These are phyloP conservation scores for Vannuccia rotundouncinata DNA, from an alignment of 2,888 invertebrate genomes.

Conservation along the genomic window DNA sequence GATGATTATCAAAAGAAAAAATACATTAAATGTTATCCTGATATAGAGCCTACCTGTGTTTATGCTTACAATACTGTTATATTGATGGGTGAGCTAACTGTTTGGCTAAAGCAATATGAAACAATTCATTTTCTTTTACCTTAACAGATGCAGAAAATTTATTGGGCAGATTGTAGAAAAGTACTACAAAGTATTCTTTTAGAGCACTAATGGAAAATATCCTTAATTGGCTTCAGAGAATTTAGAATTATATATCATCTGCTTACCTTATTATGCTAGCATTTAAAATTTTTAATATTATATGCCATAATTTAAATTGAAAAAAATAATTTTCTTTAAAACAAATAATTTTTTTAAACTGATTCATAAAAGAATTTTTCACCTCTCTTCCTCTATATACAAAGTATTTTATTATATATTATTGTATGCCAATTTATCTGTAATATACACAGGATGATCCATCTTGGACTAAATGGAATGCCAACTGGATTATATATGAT, in stretches of 20 bases:
- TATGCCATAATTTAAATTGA: too few species aligned
- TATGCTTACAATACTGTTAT: neutral
- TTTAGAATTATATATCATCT: too few species aligned
- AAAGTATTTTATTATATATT: too few species aligned
- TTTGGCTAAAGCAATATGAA: neutral
- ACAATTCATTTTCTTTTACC: neutral
- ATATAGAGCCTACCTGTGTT: neutral
- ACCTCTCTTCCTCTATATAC: too few species aligned
- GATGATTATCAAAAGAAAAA: neutral
- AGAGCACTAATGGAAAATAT: neutral
- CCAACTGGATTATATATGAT: neutral
- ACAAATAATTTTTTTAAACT: too few species aligned
- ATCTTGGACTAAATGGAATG: too few species aligned
- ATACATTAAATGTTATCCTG: neutral
- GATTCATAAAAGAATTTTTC: too few species aligned
- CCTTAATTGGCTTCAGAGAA: neutral
- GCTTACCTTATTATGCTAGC: too few species aligned
- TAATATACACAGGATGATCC: too few species aligned
- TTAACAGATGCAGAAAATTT: neutral
- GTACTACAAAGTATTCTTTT: conserved; percentile 1
- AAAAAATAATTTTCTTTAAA: too few species aligned
- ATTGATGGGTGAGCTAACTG: conserved; percentile 1
- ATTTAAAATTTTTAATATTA: too few species aligned
- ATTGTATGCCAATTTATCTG: too few species aligned
- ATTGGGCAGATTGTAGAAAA: conserved; percentile 3